Evolutionary conservation across 2,888 invertebrate species (phyloP).

Genomic region (Drosophila gaucha): DNA sequence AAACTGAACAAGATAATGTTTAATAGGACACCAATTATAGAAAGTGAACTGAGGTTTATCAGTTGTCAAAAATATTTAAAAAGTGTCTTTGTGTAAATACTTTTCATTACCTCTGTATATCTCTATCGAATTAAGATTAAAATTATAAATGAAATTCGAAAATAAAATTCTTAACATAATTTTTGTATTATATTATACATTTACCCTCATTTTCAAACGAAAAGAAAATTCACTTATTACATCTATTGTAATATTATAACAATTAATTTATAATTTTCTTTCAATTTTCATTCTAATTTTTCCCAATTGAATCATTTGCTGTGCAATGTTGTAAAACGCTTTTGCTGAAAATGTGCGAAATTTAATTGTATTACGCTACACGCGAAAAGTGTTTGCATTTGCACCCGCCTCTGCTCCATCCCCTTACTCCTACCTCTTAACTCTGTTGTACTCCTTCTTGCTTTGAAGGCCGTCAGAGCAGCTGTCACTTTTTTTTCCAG

Average conservation of each 20-base stretch:
- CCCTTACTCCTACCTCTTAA: neutral
- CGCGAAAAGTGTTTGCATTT: conserved; percentile 65
- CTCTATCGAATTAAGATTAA: too few species aligned
- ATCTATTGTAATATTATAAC: neutral
- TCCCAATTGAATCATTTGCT: conserved; percentile 57
- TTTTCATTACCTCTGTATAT: too few species aligned
- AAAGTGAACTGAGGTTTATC: too few species aligned
- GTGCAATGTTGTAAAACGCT: conserved; percentile 56
- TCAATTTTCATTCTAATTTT: conserved; percentile 33
- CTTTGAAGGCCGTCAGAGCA: conserved; percentile 39
- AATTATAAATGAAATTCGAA: too few species aligned
- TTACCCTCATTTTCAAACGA: neutral
- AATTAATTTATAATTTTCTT: conserved; percentile 17
- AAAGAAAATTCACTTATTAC: neutral
- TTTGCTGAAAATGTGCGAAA: conserved; percentile 64
- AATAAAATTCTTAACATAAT: neutral
- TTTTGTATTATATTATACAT: neutral
- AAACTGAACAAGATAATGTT: too few species aligned
- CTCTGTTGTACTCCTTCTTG: conserved; percentile 2
- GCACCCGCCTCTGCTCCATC: neutral
- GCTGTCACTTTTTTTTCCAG: conserved; percentile 58
- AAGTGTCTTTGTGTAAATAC: too few species aligned
- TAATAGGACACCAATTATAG: too few species aligned
- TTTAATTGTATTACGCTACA: conserved; percentile 69
- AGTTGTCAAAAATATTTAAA: too few species aligned